Base-by-base conservation (phyloP, 2,113 vertebrate genomes). In the Lepus americanus region DNA sequence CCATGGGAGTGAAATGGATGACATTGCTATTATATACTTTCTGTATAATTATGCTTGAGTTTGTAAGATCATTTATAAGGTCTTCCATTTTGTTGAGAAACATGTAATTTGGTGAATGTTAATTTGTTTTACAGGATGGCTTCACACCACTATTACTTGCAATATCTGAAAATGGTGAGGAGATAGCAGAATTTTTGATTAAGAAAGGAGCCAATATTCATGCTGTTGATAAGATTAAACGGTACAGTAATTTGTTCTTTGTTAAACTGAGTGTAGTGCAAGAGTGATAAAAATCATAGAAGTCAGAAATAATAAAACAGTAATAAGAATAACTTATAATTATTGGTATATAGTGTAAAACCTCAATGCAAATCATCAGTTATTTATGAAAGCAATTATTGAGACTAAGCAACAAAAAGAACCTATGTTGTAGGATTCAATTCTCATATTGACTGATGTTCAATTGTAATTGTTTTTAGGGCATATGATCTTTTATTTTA, bases 121-220 rank as follows among this genome's bases (percentile, higher is more conserved):
- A 36, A 90, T 55, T 85, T 79, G 3, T 74, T 93, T 80, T 82
- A 90, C 92, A 99, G 99, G 98, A 99, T 84, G 99, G 98, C 13
- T 98, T 93, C 88, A 99, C 98, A 2, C 99, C 99, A 0, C 95
- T 99, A 96, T 97, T 96, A 78, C 97, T 99, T 95, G 98, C 99
- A 73, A 86, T 99, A 64, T 98, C 97, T 0, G 98, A 99, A 95
- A 98, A 98, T 69, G 98, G 99, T 8, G 90, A 98, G 0, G 98
- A 99, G 61, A 98, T 99, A 98, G 97, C 98, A 12, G 98, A 99
- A 53, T 98, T 99, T 96, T 98, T 99, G 11, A 97, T 99, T 55
- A 98, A 98, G 78, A 98, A 98, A 89, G 98, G 98, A 77, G 99
- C 99, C 51, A 96, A 99, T 0, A 97, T 99, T 29, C 98, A 99